These are phyloP conservation scores for Amphiprion clarkii DNA, from an alignment of 2,797 vertebrate species.

Conservation along the genomic window DNA sequence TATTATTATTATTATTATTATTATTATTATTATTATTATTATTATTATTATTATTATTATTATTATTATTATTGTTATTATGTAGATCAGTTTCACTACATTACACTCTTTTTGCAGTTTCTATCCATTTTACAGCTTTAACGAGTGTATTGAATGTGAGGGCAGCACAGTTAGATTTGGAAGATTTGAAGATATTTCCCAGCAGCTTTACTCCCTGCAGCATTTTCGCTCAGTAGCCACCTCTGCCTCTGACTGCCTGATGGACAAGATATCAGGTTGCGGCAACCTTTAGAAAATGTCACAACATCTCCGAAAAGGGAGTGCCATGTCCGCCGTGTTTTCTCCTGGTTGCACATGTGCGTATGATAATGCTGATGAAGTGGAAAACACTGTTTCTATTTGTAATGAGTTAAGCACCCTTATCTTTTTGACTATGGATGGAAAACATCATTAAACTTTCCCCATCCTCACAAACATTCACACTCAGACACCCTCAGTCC, in stretches of 20 bases:
- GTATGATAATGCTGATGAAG: slow-evolving; percentile 25
- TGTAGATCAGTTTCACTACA: neutral
- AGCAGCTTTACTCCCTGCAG: slow-evolving; percentile 5
- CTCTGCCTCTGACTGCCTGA: slow-evolving; percentile 30
- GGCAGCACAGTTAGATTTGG: slow-evolving; percentile 21
- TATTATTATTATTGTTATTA: too few relatives aligned
- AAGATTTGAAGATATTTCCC: slow-evolving; percentile 19
- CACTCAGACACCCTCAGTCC: slow-evolving; percentile 17
- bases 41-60: neutral
- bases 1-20: too few relatives aligned
- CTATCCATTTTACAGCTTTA: neutral
- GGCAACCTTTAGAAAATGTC: slow-evolving; percentile 72
- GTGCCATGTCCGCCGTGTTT: slow-evolving; percentile 8
- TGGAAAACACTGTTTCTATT: slow-evolving; percentile 29
- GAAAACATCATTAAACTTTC: slow-evolving; percentile 40
- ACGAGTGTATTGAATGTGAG: neutral
- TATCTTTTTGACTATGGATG: slow-evolving; percentile 19
- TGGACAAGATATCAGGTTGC: slow-evolving; percentile 54
- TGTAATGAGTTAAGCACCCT: slow-evolving; percentile 12
- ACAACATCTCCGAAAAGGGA: slow-evolving; percentile 26
- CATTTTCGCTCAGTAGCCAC: slow-evolving; percentile 23
- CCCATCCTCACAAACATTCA: slow-evolving; percentile 8
- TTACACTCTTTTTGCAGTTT: neutral
- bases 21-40: too few relatives aligned
- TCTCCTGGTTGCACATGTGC: slow-evolving; percentile 16